A percentile compares a stretch with the other conserved stretches of the same genome.
Conservation (phyloP, 2,113 vertebrate species). For the Podiceps cristatus region DNA sequence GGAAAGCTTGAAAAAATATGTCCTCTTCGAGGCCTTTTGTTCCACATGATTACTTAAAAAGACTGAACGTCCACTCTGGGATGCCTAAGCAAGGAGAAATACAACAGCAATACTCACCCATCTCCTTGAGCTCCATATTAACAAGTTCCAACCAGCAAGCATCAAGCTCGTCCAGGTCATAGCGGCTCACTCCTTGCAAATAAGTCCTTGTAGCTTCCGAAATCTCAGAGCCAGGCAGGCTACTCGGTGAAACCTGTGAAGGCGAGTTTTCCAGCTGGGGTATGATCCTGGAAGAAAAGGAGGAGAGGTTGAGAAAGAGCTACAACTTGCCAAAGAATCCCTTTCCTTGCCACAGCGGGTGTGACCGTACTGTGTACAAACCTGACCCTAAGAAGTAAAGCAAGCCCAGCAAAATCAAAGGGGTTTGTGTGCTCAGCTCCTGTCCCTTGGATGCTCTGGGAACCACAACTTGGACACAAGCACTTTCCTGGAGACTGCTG, state of each 20-base stretch:
- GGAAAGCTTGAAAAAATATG: not conserved
- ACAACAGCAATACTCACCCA: constrained; percentile 81
- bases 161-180: constrained; percentile 96
- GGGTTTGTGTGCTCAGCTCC: not conserved
- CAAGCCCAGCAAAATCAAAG: not conserved
- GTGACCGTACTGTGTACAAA: accelerated
- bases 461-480: not conserved
- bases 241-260: constrained; percentile 41
- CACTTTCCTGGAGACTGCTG: not conserved
- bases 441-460: not conserved
- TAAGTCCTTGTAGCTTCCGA: constrained; percentile 77
- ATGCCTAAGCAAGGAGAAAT: not conserved
- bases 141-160: constrained; percentile 93
- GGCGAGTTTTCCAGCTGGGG: constrained; percentile 72
- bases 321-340: not conserved
- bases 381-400: not conserved
- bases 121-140: constrained; percentile 91
- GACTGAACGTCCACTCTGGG: not conserved
- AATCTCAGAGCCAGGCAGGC: constrained; percentile 57
- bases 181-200: constrained; percentile 84
- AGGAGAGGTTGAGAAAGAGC: not conserved
- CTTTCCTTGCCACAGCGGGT: not conserved
- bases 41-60: not conserved
- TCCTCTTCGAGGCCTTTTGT: not conserved
- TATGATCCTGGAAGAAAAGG: constrained; percentile 71